Percentiles rank a stretch among this genome's conserved stretches.
Conservation (phyloP, 1,140 invertebrate species). For the Oncopeltus fasciatus region DNA sequence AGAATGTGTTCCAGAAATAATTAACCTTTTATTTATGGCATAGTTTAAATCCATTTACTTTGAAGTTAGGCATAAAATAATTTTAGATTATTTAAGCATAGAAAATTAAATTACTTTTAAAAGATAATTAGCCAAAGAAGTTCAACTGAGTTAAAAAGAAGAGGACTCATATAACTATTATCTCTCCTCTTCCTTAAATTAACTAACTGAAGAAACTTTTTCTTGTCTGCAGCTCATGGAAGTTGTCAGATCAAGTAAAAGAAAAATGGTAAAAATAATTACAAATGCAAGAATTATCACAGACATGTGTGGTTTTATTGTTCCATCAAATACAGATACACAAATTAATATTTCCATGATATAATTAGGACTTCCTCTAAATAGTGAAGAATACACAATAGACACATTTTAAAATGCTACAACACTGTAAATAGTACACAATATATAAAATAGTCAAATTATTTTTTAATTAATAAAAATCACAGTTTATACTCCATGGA, state of each 20-base stretch:
- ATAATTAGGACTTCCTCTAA: neutral
- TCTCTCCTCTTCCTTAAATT: neutral
- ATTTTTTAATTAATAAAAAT: too few species aligned
- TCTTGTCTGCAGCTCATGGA: neutral
- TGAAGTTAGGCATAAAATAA: too few species aligned
- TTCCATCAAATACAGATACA: constrained; percentile 9
- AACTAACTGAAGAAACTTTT: neutral
- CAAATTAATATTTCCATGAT: neutral
- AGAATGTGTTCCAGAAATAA: too few species aligned
- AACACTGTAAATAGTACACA: neutral
- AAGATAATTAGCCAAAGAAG: too few species aligned
- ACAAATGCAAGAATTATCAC: too few species aligned
- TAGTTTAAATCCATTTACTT: too few species aligned
- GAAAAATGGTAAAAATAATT: neutral
- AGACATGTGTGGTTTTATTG: constrained; percentile 11
- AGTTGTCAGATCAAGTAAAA: neutral
- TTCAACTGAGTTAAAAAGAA: neutral
- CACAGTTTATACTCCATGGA: constrained; percentile 5
- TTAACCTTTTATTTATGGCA: too few species aligned
- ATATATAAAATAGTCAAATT: constrained; percentile 9
- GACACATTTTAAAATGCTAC: neutral
- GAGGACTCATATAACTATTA: neutral
- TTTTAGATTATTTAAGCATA: too few species aligned
- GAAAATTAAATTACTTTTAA: too few species aligned
- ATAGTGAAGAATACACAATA: neutral